Evolutionary conservation across 2,888 invertebrate species (phyloP).

Genomic region (Furcula furcula): DNA sequence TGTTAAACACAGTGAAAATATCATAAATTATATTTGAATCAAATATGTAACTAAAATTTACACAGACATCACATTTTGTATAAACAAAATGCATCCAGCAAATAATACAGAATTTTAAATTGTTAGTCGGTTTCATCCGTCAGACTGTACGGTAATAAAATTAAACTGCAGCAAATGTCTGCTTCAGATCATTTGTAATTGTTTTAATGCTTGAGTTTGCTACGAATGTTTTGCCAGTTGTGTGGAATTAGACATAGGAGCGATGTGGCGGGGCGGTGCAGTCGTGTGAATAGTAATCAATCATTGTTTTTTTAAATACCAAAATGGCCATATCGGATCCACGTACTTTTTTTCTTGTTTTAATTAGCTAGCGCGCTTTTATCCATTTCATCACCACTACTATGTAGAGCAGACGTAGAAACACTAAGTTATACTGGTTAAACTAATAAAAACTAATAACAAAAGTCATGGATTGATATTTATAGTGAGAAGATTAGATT

Average conservation of each 20-base stretch:
- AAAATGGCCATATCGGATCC: no score
- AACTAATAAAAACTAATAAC: no score
- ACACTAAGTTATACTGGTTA: no score
- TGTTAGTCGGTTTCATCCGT: slow-evolving; percentile 17
- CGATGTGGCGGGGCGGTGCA: slow-evolving; percentile 16
- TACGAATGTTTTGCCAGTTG: slow-evolving; percentile 5
- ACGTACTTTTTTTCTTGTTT: no score
- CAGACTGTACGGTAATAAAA: slow-evolving; percentile 24
- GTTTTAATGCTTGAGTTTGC: slow-evolving; percentile 21
- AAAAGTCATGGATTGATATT: no score
- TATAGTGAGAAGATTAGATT: no score
- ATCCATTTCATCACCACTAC: no score
- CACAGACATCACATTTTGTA: slow-evolving; percentile 15
- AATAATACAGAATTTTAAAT: slow-evolving; percentile 24
- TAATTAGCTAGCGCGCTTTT: no score
- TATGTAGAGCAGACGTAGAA: no score
- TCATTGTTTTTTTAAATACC: no score
- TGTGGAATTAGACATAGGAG: slow-evolving; percentile 12
- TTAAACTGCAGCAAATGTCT: slow-evolving; percentile 27
- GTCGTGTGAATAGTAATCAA: no score
- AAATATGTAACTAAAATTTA: not conserved
- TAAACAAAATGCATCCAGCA: slow-evolving; percentile 8
- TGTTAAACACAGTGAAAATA: no score
- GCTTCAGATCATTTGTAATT: slow-evolving; percentile 23
- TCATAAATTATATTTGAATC: not conserved